phyloP scores from a whole-genome alignment of 2,113 vertebrate species.

The Cinclus mexicanus region DNA sequence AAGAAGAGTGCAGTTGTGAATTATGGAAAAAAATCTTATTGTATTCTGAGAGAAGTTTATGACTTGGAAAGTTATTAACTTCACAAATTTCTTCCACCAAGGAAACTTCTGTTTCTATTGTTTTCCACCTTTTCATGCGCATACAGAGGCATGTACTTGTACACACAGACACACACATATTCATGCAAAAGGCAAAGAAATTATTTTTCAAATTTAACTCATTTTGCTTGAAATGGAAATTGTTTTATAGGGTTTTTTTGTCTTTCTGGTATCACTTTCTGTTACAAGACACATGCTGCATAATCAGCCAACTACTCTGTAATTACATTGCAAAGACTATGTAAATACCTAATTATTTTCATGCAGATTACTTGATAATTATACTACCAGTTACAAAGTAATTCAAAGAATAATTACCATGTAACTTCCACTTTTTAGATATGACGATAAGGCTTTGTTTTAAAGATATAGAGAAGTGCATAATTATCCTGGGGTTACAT shows the following conservation, averaged over 20 bases:
- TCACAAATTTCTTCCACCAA: not conserved
- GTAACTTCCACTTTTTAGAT: slow-evolving; percentile 76
- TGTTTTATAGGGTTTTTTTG: slow-evolving; percentile 25
- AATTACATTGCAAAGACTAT: slow-evolving; percentile 81
- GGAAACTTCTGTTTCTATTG: not conserved
- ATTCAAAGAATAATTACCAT: slow-evolving; percentile 80
- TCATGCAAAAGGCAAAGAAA: not conserved
- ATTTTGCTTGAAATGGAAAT: slow-evolving; percentile 53
- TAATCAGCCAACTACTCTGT: slow-evolving; percentile 80
- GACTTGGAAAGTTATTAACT: not conserved
- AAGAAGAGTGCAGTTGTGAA: not conserved
- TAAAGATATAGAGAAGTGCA: slow-evolving; percentile 72
- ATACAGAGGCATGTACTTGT: not conserved
- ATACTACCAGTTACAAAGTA: slow-evolving; percentile 80
- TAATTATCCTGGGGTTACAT: slow-evolving; percentile 70
- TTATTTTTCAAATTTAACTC: not conserved
- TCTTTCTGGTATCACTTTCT: slow-evolving; percentile 80
- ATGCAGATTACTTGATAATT: slow-evolving; percentile 86
- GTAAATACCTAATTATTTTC: slow-evolving; percentile 85
- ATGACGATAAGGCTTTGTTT: slow-evolving; percentile 76
- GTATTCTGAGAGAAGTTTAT: not conserved
- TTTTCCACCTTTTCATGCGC: not conserved
- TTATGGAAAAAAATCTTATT: slow-evolving; percentile 8
- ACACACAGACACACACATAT: not conserved
- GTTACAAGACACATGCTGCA: slow-evolving; percentile 68